Percentiles rank a stretch among this genome's conserved stretches.
These are phyloP conservation scores for Mycteria americana DNA, from an alignment of 2,797 vertebrate genomes.

Conservation along the genomic window DNA sequence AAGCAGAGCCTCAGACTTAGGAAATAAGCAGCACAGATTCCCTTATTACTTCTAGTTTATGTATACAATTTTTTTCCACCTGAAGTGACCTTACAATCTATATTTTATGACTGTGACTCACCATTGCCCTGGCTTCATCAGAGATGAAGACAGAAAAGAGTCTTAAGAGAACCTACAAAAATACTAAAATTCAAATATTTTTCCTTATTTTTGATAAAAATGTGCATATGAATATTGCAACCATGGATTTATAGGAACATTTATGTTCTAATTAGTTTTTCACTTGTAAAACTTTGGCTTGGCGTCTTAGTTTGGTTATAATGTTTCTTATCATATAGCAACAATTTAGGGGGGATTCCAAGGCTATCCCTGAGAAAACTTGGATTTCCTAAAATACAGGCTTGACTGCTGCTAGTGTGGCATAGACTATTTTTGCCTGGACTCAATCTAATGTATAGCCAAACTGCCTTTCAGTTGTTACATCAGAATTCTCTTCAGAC, in stretches of 20 bases:
- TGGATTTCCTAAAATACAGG: neutral
- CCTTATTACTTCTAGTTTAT: neutral
- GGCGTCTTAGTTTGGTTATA: neutral
- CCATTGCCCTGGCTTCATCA: neutral
- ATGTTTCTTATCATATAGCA: neutral
- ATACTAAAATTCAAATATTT: neutral
- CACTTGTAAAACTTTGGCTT: neutral
- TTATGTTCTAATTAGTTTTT: neutral
- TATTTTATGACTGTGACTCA: neutral
- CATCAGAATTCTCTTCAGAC: neutral
- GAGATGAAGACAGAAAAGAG: neutral
- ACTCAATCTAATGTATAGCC: neutral
- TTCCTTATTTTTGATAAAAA: neutral
- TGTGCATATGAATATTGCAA: neutral
- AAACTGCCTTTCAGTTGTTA: neutral
- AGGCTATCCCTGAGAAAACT: neutral
- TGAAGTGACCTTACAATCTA: neutral
- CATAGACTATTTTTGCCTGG: neutral
- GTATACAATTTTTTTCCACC: neutral
- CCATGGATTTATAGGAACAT: neutral
- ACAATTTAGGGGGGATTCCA: neutral
- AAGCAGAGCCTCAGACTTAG: neutral
- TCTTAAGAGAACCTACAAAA: neutral
- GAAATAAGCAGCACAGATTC: neutral
- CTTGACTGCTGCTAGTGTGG: neutral